phyloP scores from a whole-genome alignment of 2,113 vertebrate species.

The Leucopsar rothschildi region DNA sequence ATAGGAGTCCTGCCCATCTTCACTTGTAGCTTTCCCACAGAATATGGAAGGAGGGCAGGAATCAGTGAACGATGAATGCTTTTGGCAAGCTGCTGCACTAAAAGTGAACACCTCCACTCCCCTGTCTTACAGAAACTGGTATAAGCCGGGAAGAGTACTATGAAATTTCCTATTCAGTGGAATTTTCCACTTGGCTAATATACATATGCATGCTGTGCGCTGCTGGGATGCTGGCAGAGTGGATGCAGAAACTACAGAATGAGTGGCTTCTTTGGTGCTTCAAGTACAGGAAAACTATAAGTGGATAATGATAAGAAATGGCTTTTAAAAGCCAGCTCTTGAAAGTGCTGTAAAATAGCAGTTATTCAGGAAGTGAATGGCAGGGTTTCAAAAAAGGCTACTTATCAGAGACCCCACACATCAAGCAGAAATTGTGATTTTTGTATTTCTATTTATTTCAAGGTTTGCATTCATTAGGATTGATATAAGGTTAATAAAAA shows the following conservation, averaged over 20 bases:
- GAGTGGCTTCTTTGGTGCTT: not conserved
- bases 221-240: not conserved
- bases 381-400: not conserved
- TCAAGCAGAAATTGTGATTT: not conserved
- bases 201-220: not conserved
- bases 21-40: not conserved
- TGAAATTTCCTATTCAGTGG: not conserved
- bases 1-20: not conserved
- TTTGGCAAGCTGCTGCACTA: not conserved
- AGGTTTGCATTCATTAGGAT: not conserved
- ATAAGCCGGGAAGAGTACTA: not conserved
- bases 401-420: not conserved
- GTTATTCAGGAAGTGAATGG: not conserved
- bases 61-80: not conserved
- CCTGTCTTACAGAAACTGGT: not conserved
- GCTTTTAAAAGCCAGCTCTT: not conserved
- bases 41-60: not conserved
- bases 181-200: constrained; percentile 39
- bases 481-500: not conserved
- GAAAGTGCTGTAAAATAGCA: not conserved
- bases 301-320: not conserved
- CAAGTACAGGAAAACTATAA: not conserved
- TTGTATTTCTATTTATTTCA: not conserved
- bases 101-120: not conserved
- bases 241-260: not conserved